Evolutionary conservation across 2,888 invertebrate genomes (phyloP), one percentile per base, ranked within the genome.

Genomic region (Dendrolimus pini): DNA sequence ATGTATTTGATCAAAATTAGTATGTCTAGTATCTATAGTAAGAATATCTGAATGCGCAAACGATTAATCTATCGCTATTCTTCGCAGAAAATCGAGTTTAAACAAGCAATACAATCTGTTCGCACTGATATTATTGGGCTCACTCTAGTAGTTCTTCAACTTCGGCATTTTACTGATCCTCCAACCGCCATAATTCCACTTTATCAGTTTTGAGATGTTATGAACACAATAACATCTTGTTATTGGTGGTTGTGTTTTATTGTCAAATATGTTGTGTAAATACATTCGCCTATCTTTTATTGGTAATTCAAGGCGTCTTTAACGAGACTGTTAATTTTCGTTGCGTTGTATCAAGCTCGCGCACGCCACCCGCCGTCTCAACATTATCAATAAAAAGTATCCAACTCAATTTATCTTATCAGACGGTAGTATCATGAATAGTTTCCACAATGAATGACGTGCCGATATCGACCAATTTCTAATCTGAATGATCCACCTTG

Each of bases 401-500:
- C 71, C 72, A 78, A 82, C 79, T 82, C 80, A 82, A 85, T 85
- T 82, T 88, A 90, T 90, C 90, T 90, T 87, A 90, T 90, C 90
- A 71, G 63, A 70, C 76, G 75, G 80, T 87, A 86, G 86, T 88
- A 89, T 88, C 89, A 77, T 80, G 84, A 86, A 82, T 82, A 86
- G 85, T 89, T 86, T 86, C 82, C 81, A 89, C 88, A 89, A 89
- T 89, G 87, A 85, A 87, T 85, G 88, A 88, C 86, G 88, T 85
- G 86, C 86, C 72, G 88, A 89, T 90, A 89, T 89, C 89, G 83
- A 78, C 82, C 81, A 84, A 87, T 87, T 89, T 88, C 87, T 89
- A 89, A 90, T 90, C 89, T 80, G 78, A 87, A 85, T 87, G 83
- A 87, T 87, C 80, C 88, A 83, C 85, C 86, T 87, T 82, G 85